These are phyloP conservation scores for Peromyscus californicus DNA, from an alignment of 2,113 vertebrate species.

Conservation along the genomic window DNA sequence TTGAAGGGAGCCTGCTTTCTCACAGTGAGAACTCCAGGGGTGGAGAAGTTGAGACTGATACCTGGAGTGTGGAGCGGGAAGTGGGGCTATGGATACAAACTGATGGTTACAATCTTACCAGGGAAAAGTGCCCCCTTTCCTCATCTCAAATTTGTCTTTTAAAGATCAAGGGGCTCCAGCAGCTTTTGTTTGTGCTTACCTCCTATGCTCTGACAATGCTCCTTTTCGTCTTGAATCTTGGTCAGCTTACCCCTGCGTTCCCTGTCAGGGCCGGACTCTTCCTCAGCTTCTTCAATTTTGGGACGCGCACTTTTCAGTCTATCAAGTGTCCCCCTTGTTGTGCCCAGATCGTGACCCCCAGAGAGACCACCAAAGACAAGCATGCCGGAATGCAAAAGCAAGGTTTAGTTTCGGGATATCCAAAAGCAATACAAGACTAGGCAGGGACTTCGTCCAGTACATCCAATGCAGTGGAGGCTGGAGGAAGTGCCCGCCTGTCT, in stretches of 20 bases:
- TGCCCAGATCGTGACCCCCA: no score
- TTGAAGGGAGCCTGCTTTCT: background rate
- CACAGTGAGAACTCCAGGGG: no score
- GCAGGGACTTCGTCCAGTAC: no score
- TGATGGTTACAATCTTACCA: background rate
- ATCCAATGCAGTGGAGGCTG: no score
- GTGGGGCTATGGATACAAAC: background rate
- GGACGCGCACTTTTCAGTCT: background rate
- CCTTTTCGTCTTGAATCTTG: background rate
- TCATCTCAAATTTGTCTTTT: background rate
- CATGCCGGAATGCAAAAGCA: no score
- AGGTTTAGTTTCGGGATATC: no score
- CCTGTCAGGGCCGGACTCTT: background rate
- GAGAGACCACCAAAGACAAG: no score
- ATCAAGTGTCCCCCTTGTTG: no score
- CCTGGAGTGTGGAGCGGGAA: background rate
- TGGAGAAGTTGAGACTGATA: background rate
- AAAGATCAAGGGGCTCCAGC: background rate
- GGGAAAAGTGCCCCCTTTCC: background rate
- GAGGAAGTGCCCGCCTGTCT: no score
- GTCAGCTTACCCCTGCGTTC: background rate
- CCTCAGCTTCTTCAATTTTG: background rate
- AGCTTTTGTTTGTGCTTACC: background rate
- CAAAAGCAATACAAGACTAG: no score
- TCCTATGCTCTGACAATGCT: background rate